Conservation (phyloP, 2,888 invertebrate genomes). For the Eilema caniola region DNA sequence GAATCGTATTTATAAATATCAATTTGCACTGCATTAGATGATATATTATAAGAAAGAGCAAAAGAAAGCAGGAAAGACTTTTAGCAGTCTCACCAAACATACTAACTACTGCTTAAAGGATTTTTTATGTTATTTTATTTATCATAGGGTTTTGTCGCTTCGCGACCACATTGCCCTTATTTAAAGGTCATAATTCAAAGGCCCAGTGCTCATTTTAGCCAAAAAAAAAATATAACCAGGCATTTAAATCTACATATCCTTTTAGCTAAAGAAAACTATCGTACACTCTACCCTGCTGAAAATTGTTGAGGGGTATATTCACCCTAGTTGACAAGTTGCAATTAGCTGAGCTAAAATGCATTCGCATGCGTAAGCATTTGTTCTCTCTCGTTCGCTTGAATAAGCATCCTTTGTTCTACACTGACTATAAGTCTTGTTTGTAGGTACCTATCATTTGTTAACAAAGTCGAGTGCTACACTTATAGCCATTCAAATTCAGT, state of each 20-base stretch:
- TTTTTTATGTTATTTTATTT: no score
- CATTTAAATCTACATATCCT: background rate
- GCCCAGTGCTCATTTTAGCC: no score
- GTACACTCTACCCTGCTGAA: background rate
- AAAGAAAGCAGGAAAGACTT: background rate
- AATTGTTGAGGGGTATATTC: background rate
- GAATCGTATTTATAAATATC: background rate
- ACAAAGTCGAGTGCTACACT: constrained; percentile 3
- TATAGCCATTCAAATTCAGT: background rate
- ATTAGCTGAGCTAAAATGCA: constrained; percentile 1
- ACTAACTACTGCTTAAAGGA: background rate
- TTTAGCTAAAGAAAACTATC: background rate
- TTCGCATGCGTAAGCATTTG: constrained; percentile 4
- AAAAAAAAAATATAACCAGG: no score
- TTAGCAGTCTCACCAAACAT: background rate
- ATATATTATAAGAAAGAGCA: no score
- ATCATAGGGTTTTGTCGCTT: no score
- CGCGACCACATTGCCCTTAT: no score
- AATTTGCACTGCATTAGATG: background rate
- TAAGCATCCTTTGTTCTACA: background rate
- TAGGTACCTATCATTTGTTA: background rate
- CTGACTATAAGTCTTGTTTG: background rate
- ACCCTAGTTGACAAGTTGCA: background rate
- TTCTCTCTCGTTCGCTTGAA: constrained; percentile 4
- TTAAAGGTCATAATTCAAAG: no score